Base-by-base conservation (phyloP, 2,797 vertebrate genomes). In the Danio kyathit region DNA sequence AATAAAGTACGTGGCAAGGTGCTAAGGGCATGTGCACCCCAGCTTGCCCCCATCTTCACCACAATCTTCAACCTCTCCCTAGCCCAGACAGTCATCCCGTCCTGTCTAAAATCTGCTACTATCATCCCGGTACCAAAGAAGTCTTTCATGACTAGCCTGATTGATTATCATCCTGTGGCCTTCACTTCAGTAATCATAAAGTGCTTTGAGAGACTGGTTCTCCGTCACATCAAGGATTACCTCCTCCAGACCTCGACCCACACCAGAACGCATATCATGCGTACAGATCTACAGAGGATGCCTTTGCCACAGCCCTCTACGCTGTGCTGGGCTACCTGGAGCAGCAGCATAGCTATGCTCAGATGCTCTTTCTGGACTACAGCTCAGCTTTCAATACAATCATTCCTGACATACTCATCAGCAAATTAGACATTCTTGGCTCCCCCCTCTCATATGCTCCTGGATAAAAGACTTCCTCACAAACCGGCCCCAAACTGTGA, bases 41-140 rank as follows among this genome's bases (percentile, higher is more conserved):
- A 56, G 49, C 75, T 77, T 8, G 5, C n/a, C 75, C 40, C 4
- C 49, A 77, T 56, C 40, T 16, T 77, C 10, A 57, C 75, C 7
- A 46, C 0, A 44, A 19, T 77, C 19, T 51, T 64, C 4, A 11
- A 19, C 48, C 4, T 76, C 59, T 10, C 48, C 46, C 49, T 65
- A n/a, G 19, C 72, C 19, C 72, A 46, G 17, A 72, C 19, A 48
- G 56, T 74, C 17, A 61, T 60, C 13, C 40, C 4, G 0, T 60
- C 72, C 56, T 46, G 56, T 4, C 1, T 61, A 61, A 74, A 74
- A 48, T 19, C 43, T 29, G 12, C 56, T 12, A 74, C 19, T 61
- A 61, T 74, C 43, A 49, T 60, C n/a, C n/a, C n/a, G n/a, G n/a
- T n/a, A n/a, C 9, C 5, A 5, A 74, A 61, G 17, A 74, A 59